Percentiles rank a stretch among this genome's conserved stretches.
These are phyloP conservation scores for Harpegnathos saltator DNA, from an alignment of 1,140 invertebrate species.

Conservation along the genomic window DNA sequence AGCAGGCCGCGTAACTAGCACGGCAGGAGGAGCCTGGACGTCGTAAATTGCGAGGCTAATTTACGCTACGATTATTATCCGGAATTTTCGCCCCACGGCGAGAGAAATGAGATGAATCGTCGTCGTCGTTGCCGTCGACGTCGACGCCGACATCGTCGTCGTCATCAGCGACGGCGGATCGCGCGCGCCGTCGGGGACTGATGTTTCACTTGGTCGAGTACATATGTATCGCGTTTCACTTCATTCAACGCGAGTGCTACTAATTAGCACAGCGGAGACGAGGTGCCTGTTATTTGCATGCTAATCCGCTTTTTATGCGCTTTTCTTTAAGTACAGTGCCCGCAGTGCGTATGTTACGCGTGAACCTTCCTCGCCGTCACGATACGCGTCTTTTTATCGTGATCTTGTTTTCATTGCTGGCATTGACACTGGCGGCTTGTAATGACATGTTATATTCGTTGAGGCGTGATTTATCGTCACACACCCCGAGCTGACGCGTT, in stretches of 20 bases:
- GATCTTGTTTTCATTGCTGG: not conserved
- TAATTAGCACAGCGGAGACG: constrained; percentile 13
- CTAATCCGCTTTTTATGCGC: constrained; percentile 26
- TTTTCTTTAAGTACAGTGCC: no score
- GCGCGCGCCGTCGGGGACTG: not conserved
- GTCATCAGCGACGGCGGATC: not conserved
- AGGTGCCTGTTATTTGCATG: not conserved
- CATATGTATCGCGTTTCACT: not conserved
- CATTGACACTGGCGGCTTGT: not conserved
- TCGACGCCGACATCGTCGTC: no score
- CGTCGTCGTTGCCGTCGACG: no score
- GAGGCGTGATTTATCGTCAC: not conserved
- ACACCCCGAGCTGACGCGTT: not conserved
- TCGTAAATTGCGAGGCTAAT: constrained; percentile 11
- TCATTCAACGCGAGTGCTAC: not conserved
- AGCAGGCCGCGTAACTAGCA: not conserved
- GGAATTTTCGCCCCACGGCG: constrained; percentile 8
- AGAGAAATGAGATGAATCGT: constrained; percentile 9
- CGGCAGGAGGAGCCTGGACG: not conserved
- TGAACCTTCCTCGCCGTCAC: not conserved
- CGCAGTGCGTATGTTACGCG: not conserved
- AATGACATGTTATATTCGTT: not conserved
- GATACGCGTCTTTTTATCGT: not conserved
- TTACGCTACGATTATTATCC: constrained; percentile 8
- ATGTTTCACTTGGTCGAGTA: no score